Evolutionary conservation across 2,888 invertebrate genomes (phyloP).

Genomic region (Oithona nana): DNA sequence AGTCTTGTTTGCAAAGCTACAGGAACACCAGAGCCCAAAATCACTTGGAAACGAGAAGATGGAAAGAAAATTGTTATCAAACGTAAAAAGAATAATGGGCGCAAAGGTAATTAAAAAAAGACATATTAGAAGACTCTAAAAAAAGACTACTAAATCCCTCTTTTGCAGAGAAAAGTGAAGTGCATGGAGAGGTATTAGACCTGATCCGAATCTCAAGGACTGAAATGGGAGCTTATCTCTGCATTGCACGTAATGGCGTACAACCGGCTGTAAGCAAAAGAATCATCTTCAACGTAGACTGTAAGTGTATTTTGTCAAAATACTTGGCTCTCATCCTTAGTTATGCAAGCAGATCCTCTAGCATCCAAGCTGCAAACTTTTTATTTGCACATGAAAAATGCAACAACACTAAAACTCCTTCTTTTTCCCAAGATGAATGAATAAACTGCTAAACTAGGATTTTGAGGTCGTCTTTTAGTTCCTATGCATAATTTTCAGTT

Average conservation of each 20-base stretch:
- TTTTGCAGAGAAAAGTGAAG: conserved; percentile 42
- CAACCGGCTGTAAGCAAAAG: conserved; percentile 72
- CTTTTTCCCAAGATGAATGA: no score
- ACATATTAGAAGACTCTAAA: no score
- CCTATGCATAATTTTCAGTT: no score
- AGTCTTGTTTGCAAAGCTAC: conserved; percentile 53
- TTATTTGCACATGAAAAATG: no score
- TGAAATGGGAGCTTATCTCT: conserved; percentile 67
- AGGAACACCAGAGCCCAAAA: conserved; percentile 52
- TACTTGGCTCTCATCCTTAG: conserved; percentile 89
- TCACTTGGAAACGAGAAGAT: conserved; percentile 83
- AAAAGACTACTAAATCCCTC: no score
- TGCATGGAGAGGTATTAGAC: conserved; percentile 10
- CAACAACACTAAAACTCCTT: no score
- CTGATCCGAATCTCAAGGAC: conserved; percentile 35
- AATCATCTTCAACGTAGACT: conserved; percentile 22
- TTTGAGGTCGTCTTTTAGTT: no score
- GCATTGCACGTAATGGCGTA: conserved; percentile 66
- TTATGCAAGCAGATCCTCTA: conserved; percentile 73
- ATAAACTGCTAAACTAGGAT: no score
- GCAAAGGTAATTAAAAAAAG: conserved; percentile 43
- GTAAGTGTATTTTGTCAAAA: conserved; percentile 43
- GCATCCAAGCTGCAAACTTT: conserved; percentile 73
- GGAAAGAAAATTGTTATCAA: conserved; percentile 67
- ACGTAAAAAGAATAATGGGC: conserved; percentile 38